phyloP scores from a whole-genome alignment of 2,113 vertebrate species.

The Aplodontia rufa region DNA sequence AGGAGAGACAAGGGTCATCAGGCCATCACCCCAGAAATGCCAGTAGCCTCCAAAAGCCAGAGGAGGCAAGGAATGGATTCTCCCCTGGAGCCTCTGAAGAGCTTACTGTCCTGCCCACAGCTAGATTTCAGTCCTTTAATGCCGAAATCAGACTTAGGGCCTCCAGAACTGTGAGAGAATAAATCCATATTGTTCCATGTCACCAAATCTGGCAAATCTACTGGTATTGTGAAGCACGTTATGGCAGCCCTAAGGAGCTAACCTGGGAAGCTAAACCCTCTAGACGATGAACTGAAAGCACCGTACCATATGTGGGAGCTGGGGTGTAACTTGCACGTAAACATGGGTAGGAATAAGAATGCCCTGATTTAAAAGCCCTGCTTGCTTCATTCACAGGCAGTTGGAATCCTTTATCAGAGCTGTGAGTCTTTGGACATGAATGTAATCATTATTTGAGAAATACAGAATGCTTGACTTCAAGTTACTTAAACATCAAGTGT shows the following conservation, averaged over 20 bases:
- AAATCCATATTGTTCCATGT: not conserved
- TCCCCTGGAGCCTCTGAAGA: not conserved
- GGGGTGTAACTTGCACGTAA: not conserved
- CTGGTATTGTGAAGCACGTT: not conserved
- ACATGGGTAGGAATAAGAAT: fast-evolving
- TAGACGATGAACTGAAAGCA: not conserved
- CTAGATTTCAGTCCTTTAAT: not conserved
- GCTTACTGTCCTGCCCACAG: fast-evolving
- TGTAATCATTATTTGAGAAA: not conserved
- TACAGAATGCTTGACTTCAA: not conserved
- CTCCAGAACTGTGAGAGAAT: not conserved
- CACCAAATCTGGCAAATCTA: not conserved
- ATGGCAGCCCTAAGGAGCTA: not conserved
- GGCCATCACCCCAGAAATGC: fast-evolving
- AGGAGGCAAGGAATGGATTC: fast-evolving
- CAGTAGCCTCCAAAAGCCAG: not conserved
- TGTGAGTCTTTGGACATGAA: not conserved
- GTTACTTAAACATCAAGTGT: not conserved
- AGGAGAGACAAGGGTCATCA: not conserved
- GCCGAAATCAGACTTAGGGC: not conserved
- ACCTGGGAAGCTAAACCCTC: not conserved
- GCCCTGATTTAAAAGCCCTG: not conserved
- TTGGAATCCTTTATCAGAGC: not conserved
- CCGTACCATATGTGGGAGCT: no score
- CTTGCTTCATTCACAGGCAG: not conserved